A percentile compares a stretch with the other conserved stretches of the same genome.
Conservation (phyloP, 2,797 vertebrate species). For the Sebastes dallii region DNA sequence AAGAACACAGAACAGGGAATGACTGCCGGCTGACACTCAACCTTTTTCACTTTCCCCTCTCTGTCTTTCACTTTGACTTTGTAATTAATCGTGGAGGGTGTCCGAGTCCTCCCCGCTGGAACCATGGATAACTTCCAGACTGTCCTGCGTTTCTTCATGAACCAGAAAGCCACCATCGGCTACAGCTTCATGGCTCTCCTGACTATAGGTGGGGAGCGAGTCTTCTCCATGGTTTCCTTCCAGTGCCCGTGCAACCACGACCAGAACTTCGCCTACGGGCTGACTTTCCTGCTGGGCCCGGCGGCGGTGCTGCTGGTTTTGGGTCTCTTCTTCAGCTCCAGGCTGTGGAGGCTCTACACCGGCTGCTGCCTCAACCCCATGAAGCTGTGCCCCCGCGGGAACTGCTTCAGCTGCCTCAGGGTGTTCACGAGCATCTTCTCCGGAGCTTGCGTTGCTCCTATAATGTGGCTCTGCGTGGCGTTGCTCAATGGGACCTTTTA, state of each 20-base stretch:
- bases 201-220: conserved; percentile 89
- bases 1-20: conserved; percentile 5
- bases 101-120: background rate
- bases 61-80: background rate
- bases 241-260: conserved; percentile 90
- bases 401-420: conserved; percentile 76
- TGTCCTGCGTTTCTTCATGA: conserved; percentile 85
- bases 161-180: conserved; percentile 89
- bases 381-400: conserved; percentile 86
- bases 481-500: conserved; percentile 94
- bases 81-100: background rate
- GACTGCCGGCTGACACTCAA: background rate
- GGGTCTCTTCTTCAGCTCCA: conserved; percentile 86
- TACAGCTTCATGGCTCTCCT: conserved; percentile 93
- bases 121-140: conserved; percentile 89
- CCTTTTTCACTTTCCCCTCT: background rate
- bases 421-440: conserved; percentile 79
- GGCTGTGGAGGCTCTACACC: conserved; percentile 90
- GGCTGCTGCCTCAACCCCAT: conserved; percentile 90
- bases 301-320: conserved; percentile 87
- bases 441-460: conserved; percentile 86
- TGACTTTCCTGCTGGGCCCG: conserved; percentile 89
- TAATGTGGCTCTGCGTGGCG: conserved; percentile 94
- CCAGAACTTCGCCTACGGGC: conserved; percentile 88
- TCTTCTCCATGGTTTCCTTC: conserved; percentile 92